Percentiles rank a stretch among this genome's conserved stretches.
Conservation (phyloP, 2,113 vertebrate genomes). For the Passer montanus region DNA sequence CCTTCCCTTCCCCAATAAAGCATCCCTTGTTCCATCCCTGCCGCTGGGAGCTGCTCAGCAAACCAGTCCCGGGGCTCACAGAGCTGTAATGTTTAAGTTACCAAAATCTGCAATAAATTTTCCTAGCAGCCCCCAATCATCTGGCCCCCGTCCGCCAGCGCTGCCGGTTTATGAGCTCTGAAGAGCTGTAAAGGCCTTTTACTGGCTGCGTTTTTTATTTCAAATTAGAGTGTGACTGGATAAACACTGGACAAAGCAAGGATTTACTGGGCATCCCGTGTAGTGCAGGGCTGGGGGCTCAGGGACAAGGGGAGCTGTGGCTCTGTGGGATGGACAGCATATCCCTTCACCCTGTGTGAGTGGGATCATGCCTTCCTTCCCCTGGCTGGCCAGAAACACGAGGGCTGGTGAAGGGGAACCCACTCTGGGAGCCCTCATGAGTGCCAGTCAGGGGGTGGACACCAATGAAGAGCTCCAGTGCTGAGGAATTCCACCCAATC, state of each 20-base stretch:
- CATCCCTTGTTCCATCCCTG: constrained; percentile 36
- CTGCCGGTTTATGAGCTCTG: constrained; percentile 60
- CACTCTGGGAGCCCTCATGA: rapidly evolving
- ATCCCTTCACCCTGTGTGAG: rapidly evolving
- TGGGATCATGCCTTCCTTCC: background rate
- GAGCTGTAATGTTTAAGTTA: constrained; percentile 59
- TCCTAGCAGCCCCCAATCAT: constrained; percentile 26
- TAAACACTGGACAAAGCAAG: constrained; percentile 45
- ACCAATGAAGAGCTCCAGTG: background rate
- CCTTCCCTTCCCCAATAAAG: constrained; percentile 34
- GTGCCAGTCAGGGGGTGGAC: rapidly evolving
- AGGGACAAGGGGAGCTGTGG: background rate
- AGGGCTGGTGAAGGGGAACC: background rate
- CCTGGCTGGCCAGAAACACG: rapidly evolving
- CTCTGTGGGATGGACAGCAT: rapidly evolving
- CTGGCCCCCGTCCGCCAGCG: background rate
- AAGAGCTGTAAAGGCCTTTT: constrained; percentile 59
- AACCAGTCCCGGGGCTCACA: background rate
- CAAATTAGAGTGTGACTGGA: constrained; percentile 53
- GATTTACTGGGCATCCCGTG: background rate
- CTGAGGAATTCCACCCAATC: background rate
- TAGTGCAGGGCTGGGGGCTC: background rate
- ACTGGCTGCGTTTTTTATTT: constrained; percentile 45
- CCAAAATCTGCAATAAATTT: constrained; percentile 66
- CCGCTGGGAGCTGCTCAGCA: background rate